Evolutionary conservation across 2,888 invertebrate species (phyloP).

Genomic region (Theretra japonica): DNA sequence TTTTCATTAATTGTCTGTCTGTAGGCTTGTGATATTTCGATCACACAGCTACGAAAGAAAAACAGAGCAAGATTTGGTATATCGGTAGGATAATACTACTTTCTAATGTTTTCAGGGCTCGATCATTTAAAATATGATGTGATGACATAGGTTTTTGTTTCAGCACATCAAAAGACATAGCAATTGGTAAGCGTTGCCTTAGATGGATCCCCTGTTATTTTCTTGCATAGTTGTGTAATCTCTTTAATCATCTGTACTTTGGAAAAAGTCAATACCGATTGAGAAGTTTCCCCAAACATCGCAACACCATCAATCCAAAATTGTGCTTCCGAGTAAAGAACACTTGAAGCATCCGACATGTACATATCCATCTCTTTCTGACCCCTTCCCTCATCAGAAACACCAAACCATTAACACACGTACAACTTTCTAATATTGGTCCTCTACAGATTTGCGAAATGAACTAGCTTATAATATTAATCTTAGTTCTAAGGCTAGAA

Average conservation of each 20-base stretch:
- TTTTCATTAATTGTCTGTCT: too few species aligned
- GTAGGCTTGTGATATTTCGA: too few species aligned
- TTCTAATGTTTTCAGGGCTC: too few species aligned
- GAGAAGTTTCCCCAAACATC: not conserved
- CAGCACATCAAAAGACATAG: too few species aligned
- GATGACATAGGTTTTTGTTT: too few species aligned
- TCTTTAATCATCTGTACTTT: not conserved
- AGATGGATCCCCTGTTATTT: too few species aligned
- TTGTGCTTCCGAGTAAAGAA: not conserved
- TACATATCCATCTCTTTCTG: conserved; percentile 33
- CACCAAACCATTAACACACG: conserved; percentile 71
- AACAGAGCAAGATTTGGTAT: too few species aligned
- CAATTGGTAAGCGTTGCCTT: too few species aligned
- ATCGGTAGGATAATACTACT: too few species aligned
- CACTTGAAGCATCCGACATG: conserved; percentile 18
- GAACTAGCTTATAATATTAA: conserved; percentile 74
- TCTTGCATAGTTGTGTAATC: too few species aligned
- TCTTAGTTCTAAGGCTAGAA: conserved; percentile 71
- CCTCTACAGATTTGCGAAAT: conserved; percentile 83
- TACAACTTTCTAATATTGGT: conserved; percentile 85
- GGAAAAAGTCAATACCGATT: not conserved
- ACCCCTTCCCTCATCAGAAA: conserved; percentile 37
- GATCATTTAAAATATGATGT: too few species aligned
- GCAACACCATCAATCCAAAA: not conserved
- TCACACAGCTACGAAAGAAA: too few species aligned